Evolutionary conservation across 2,797 vertebrate genomes (phyloP), one percentile per base, ranked within the genome.

Genomic region (Poeciliopsis paucimaculata): DNA sequence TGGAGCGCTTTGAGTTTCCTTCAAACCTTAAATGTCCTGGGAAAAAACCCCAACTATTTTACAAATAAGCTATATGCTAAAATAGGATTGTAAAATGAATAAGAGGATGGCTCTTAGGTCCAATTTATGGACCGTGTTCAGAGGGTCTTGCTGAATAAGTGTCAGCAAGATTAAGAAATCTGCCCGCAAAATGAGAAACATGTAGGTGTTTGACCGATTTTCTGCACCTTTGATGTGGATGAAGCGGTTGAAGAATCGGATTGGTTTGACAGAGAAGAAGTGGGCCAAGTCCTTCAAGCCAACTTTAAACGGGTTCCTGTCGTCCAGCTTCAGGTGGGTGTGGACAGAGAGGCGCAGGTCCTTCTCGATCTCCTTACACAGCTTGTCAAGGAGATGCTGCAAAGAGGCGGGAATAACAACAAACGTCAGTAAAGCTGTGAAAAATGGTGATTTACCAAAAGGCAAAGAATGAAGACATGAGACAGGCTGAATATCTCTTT

Each of bases 321-420:
- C 98, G 23, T 99, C 98, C 76, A 99, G 94, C 85, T 99, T 99
- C 76, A 99, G 95, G 84, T 99, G 98, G 0, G 98, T 99, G 90
- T 99, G 98, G 72, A 99, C 98, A 23, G 98, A 99, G 7, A 99
- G 97, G 57, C 98, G 97, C 72, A 99, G 93, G 84, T 99, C 98
- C 87, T 99, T 99, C 94, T 99, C 98, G 10, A 99, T 99, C 94
- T 99, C 98, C 90, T 99, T 99, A 94, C 98, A 99, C 77, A 99
- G 95, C 86, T 98, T 99, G 87, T 99, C 97, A 89, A 99, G 92
- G 83, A 99, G 92, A 89, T 98, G 98, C 98, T 99, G 51, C 57
- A 76, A 77, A 1, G 7, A 53, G 62, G 0, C 15, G 66, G 41
- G 16, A 13, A 53, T 1, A 51, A 39, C 60, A 12, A 9, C 8